Conservation (phyloP, 2,888 invertebrate genomes). For the Harpagoxenus sublaevis region DNA sequence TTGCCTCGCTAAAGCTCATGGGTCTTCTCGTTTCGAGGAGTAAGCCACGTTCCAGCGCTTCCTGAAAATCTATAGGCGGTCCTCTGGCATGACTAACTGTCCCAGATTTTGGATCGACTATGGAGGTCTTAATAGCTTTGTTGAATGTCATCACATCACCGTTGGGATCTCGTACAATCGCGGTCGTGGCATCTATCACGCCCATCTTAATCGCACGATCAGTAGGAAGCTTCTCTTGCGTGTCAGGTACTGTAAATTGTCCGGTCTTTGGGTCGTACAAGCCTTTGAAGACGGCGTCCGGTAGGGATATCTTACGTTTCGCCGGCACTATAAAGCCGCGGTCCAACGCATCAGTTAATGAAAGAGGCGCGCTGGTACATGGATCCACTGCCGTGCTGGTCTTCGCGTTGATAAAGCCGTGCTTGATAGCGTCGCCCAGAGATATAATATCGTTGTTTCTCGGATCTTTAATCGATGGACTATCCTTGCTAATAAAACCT, state of each 20-base stretch:
- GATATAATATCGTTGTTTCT: slow-evolving; percentile 93
- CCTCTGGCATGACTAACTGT: slow-evolving; percentile 89
- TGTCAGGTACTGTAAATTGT: slow-evolving; percentile 92
- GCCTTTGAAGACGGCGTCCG: slow-evolving; percentile 97
- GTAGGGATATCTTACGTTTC: slow-evolving; percentile 93
- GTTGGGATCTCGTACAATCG: slow-evolving; percentile 89
- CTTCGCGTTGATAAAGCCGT: slow-evolving; percentile 92
- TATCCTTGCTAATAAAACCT: slow-evolving; percentile 92
- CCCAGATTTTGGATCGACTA: slow-evolving; percentile 92
- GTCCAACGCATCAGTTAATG: slow-evolving; percentile 94
- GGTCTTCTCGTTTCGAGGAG: slow-evolving; percentile 94
- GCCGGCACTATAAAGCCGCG: slow-evolving; percentile 93
- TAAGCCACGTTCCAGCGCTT: slow-evolving; percentile 94
- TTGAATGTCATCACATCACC: slow-evolving; percentile 94
- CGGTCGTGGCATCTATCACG: slow-evolving; percentile 94
- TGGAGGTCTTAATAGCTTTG: slow-evolving; percentile 92
- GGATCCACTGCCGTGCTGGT: slow-evolving; percentile 94
- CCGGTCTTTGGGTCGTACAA: slow-evolving; percentile 95
- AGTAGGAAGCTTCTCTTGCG: slow-evolving; percentile 93
- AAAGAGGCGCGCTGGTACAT: slow-evolving; percentile 91
- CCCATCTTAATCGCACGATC: slow-evolving; percentile 95
- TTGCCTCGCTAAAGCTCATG: slow-evolving; percentile 93
- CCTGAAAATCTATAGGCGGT: slow-evolving; percentile 91
- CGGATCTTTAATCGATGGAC: slow-evolving; percentile 93
- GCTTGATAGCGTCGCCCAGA: slow-evolving; percentile 92